These are phyloP conservation scores for Halcyon smyrnensis DNA, from an alignment of 2,797 vertebrate species.

Conservation along the genomic window DNA sequence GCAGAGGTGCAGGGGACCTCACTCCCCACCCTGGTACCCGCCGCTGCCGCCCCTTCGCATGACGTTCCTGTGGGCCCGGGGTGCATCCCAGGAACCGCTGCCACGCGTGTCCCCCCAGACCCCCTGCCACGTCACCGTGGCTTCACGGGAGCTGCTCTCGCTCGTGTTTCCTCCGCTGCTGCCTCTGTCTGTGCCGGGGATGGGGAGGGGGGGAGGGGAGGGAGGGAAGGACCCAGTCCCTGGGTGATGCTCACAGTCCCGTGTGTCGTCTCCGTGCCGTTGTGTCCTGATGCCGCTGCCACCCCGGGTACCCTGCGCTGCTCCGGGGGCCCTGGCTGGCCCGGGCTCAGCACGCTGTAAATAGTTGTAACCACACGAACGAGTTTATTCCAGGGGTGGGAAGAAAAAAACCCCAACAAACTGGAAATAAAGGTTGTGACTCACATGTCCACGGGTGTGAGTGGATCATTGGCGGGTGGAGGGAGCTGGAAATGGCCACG, in stretches of 20 bases:
- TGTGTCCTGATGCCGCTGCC: not conserved
- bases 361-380: not conserved
- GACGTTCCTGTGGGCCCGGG: not conserved
- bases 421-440: conserved; percentile 53
- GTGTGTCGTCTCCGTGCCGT: not conserved
- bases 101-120: accelerated
- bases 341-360: not conserved
- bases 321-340: not conserved
- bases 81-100: accelerated
- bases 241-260: accelerated
- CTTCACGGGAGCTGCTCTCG: not conserved
- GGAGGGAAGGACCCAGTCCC: not conserved
- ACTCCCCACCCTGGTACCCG: no score
- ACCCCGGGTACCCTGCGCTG: not conserved
- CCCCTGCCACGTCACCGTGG: accelerated
- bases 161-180: not conserved
- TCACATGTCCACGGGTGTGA: accelerated
- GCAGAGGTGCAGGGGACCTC: no score
- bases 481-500: accelerated
- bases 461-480: accelerated
- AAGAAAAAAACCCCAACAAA: no score
- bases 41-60: no score
- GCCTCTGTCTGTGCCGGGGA: not conserved
- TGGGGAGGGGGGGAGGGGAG: no score
- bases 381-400: not conserved